Conservation (phyloP, 2,888 invertebrate species). For the Protodeltote pygarga region DNA sequence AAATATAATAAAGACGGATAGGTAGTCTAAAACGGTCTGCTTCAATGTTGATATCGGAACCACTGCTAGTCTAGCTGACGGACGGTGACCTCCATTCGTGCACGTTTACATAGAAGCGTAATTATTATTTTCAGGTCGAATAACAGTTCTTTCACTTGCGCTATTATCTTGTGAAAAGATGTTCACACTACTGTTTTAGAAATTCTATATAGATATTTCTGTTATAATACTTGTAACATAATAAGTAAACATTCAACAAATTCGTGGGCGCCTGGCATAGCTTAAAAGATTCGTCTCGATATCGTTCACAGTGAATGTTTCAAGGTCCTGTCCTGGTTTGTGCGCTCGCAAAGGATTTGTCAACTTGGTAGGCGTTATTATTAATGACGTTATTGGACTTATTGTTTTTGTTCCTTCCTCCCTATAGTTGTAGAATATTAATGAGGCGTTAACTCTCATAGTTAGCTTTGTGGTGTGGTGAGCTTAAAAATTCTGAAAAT, state of each 20-base stretch:
- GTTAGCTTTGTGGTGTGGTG: neutral
- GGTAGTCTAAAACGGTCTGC: conserved; percentile 1
- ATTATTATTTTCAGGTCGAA: conserved; percentile 46
- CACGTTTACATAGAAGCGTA: conserved; percentile 37
- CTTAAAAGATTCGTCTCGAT: conserved; percentile 81
- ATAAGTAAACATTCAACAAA: conserved; percentile 49
- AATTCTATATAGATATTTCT: conserved; percentile 13
- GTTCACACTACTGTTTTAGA: conserved; percentile 3
- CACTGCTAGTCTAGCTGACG: neutral
- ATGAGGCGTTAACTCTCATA: neutral
- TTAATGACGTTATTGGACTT: conserved; percentile 76
- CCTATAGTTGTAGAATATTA: conserved; percentile 10
- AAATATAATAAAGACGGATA: conserved; percentile 13
- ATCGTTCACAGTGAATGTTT: conserved; percentile 82
- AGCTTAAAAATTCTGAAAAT: neutral
- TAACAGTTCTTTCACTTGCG: conserved; percentile 48
- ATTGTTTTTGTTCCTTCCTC: conserved; percentile 55
- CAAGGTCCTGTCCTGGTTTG: conserved; percentile 84
- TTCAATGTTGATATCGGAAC: conserved; percentile 16
- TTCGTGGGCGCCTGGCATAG: conserved; percentile 76
- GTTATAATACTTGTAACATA: conserved; percentile 21
- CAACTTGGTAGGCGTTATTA: conserved; percentile 77
- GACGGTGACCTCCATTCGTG: conserved; percentile 33
- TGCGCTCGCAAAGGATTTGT: conserved; percentile 81
- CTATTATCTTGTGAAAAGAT: conserved; percentile 34